Conservation (phyloP, 2,888 invertebrate species). For the Cenopis cana region DNA sequence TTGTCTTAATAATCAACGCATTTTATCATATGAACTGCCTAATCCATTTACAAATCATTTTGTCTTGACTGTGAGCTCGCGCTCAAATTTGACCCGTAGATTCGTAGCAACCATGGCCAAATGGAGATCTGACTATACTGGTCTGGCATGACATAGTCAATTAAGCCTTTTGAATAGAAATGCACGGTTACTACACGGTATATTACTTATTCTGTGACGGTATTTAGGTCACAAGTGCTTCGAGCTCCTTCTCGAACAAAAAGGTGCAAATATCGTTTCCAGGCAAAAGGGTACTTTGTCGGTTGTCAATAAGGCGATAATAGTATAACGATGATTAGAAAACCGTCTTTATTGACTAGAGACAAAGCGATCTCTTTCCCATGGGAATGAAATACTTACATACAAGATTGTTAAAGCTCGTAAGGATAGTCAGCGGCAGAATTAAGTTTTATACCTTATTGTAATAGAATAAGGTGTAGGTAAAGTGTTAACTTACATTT, state of each 20-base stretch:
- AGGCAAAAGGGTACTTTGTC: conserved; percentile 13
- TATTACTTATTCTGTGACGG: too few species aligned
- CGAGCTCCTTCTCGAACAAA: neutral
- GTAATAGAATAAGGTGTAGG: too few species aligned
- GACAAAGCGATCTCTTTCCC: neutral
- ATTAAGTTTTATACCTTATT: too few species aligned
- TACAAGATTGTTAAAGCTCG: neutral
- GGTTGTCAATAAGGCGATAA: neutral
- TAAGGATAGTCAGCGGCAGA: too few species aligned
- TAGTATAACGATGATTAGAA: neutral
- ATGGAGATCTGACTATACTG: neutral
- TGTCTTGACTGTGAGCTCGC: neutral
- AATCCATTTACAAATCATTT: too few species aligned
- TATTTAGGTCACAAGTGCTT: conserved; percentile 51
- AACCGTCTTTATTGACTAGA: neutral
- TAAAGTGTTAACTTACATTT: too few species aligned
- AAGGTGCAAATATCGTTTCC: neutral
- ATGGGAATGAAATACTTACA: neutral
- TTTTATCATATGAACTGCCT: too few species aligned
- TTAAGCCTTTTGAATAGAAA: neutral
- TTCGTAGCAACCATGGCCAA: neutral
- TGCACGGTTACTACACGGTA: too few species aligned
- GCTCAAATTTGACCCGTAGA: neutral
- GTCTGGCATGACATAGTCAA: neutral
- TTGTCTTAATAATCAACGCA: too few species aligned